Conservation (phyloP, 2,797 vertebrate species). For the Phyllotis vaccarum region DNA sequence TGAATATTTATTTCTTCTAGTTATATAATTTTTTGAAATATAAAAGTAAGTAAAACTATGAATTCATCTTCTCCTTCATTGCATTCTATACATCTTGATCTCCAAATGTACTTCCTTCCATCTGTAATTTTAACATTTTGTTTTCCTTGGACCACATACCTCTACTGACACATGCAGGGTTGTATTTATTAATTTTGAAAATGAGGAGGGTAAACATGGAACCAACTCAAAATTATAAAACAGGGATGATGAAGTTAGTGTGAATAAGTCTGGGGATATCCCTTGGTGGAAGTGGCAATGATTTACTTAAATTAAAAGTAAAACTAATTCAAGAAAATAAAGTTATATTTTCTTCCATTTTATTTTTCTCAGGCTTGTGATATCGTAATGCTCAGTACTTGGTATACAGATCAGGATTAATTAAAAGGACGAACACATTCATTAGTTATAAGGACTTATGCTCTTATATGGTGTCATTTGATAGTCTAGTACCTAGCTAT, state of each 20-base stretch:
- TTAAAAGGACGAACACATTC: neutral
- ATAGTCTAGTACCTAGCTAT: neutral
- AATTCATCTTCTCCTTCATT: neutral
- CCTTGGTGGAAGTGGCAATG: neutral
- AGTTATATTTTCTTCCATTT: neutral
- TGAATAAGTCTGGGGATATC: neutral
- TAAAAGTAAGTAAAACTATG: neutral
- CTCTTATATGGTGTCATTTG: neutral
- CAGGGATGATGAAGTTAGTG: neutral
- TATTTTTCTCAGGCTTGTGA: neutral
- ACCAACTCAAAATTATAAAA: neutral
- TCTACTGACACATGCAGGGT: neutral
- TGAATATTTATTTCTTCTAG: neutral
- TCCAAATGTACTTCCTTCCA: neutral
- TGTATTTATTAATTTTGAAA: neutral
- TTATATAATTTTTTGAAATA: neutral
- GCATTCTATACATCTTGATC: neutral
- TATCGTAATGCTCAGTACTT: neutral
- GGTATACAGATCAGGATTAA: neutral
- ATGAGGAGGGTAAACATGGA: neutral
- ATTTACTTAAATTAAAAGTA: neutral
- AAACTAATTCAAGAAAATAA: neutral
- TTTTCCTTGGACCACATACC: neutral
- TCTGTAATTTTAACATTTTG: neutral
- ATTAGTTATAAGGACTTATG: neutral